Percentiles rank a stretch among this genome's conserved stretches.
These are phyloP conservation scores for Hoplostethus atlanticus DNA, from an alignment of 2,797 vertebrate species.

Conservation along the genomic window DNA sequence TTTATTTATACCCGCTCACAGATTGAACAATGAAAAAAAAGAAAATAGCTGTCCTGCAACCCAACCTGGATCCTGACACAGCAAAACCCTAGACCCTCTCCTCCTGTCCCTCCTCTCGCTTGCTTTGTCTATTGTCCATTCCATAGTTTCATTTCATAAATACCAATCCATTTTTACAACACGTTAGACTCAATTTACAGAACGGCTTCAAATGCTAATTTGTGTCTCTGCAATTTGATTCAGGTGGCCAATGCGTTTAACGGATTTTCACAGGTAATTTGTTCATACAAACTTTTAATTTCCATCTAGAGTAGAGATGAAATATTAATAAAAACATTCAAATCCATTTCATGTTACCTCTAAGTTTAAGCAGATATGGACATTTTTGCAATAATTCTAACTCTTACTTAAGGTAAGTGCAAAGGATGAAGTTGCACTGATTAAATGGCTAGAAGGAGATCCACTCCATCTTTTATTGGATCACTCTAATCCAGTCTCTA, in stretches of 20 bases:
- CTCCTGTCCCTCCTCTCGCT: constrained; percentile 56
- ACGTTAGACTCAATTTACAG: constrained; percentile 15
- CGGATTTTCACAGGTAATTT: constrained; percentile 90
- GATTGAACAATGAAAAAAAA: constrained; percentile 52
- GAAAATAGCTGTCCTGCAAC: constrained; percentile 75
- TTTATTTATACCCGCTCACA: constrained; percentile 46
- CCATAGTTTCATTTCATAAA: constrained; percentile 27
- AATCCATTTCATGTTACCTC: too few species aligned
- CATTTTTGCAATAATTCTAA: not conserved
- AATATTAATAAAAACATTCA: too few species aligned
- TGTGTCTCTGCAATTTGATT: constrained; percentile 79
- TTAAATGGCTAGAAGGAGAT: too few species aligned
- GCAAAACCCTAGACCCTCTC: constrained; percentile 54
- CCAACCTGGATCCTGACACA: constrained; percentile 54
- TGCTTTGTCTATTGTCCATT: constrained; percentile 63
- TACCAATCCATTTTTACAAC: constrained; percentile 43
- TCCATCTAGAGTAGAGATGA: not conserved
- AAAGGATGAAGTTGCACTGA: too few species aligned
- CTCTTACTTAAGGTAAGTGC: not conserved
- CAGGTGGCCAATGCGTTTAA: constrained; percentile 90
- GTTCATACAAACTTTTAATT: constrained; percentile 6
- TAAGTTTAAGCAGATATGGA: not conserved
- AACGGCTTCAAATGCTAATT: constrained; percentile 64
- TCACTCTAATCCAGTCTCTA: too few species aligned
- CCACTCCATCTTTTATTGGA: too few species aligned